Base-by-base conservation (phyloP, 2,113 vertebrate species). In the Ceyx cyanopectus region DNA sequence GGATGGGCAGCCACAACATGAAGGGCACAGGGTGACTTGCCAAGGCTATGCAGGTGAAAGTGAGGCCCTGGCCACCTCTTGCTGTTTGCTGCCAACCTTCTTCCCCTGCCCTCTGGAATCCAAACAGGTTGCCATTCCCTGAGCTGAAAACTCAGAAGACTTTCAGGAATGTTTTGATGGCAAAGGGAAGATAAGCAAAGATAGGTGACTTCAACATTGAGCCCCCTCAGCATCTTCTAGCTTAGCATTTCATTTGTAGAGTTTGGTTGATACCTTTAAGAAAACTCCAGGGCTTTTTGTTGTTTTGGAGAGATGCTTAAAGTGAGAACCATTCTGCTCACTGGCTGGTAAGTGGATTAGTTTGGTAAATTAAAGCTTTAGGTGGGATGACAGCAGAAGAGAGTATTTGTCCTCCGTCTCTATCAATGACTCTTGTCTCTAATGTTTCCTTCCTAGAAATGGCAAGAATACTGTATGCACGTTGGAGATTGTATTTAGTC, bases 311-410 rank as follows among this genome's bases (percentile, higher is more conserved):
- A 72, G 26, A 14, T 56, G 48, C 73, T 90, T 90, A 34, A 77
- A 91, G 48, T 90, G 56, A 93, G n/a, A 92, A 27, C 27, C 5
- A 1, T 77, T 94, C n/a, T 43, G 67, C 51, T 94, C n/a, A 10
- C 56, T 77, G 69, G 4, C 74, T 87, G 63, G 50, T 91, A 95
- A 91, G 87, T 92, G 91, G 89, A 94, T 94, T 95, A 92, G 75
- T 85, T 82, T 74, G 53, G 72, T 72, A 91, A 91, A 93, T 91
- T 85, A 93, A 93, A 84, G 75, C 81, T 87, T 96, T 89, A 79
- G 76, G 65, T 81, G 37, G 61, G 65, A 56, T 92, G 76, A 88
- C 73, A 87, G 70, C 24, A 66, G 75, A 40, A 48, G 56, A 62
- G 83, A 63, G 43, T 85, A 34, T 87, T 94, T 94, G 78, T 92